Evolutionary conservation across 2,113 vertebrate genomes (phyloP), one percentile per base, ranked within the genome.

Genomic region (Dipodomys spectabilis): DNA sequence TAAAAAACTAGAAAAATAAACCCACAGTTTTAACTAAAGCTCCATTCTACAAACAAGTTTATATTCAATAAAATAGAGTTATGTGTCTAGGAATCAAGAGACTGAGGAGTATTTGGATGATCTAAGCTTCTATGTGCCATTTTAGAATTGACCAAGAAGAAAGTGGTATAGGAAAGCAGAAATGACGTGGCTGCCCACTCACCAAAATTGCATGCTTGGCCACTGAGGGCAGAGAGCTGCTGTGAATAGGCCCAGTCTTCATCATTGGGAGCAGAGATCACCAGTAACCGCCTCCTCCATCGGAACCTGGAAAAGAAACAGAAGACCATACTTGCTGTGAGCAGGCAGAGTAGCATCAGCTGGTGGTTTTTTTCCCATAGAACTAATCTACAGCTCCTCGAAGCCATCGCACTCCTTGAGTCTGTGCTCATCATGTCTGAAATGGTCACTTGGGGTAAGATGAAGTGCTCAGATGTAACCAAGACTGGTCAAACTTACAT

Each of bases 221-320:
- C 99, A 94, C 90, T 98, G 83, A 99, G 98, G 93, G 98, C 98
- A 86, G 99, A 99, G 80, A 99, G 99, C 98, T 99, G 99, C 97
- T 99, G 99, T 96, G 99, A 99, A 97, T 99, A 99, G 94, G 99
- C 99, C 99, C 99, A 99, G 88, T 99, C 99, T 97, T 99, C 99
- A 85, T 99, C 99, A 44, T 92, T 99, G 83, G 99, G 99, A 92
- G 99, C 98, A 49, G 99, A 99, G 97, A 99, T 99, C 95, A 99
- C 98, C 92, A 99, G 99, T 86, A 99, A 97, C 71, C 99, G 98
- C 84, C 99, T 98, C 96, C 99, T 99, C 99, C 99, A 99, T 53
- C 99, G 99, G 98, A 99, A 99, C 97, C 99, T 99, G 94, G 86
- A 95, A 98, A 95, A 85, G 86, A 88, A 93, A 44, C 65, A 91